Evolutionary conservation across 1,140 invertebrate species (phyloP).

Genomic region (Delia radicum): DNA sequence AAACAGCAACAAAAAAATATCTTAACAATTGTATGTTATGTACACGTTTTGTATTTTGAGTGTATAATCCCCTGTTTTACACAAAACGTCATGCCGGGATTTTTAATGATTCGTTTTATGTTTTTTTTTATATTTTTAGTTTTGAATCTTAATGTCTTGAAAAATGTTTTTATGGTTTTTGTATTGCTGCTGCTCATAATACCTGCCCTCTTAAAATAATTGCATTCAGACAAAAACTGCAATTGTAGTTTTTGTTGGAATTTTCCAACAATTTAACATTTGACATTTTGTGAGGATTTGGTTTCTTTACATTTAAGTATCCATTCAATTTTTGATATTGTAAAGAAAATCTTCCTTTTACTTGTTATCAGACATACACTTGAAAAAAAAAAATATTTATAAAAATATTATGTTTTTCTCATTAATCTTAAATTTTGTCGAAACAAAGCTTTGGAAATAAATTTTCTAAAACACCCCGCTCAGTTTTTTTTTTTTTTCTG

Average conservation of each 20-base stretch:
- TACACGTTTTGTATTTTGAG: neutral
- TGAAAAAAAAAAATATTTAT: no score
- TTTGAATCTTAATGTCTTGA: no score
- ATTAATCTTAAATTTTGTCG: no score
- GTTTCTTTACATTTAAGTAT: neutral
- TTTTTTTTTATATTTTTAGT: neutral
- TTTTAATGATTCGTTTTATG: conserved; percentile 16
- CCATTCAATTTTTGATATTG: neutral
- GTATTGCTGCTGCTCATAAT: neutral
- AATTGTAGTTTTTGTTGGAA: neutral
- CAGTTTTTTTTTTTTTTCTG: no score
- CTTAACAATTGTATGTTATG: no score
- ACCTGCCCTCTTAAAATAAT: conserved; percentile 12
- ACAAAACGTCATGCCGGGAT: neutral
- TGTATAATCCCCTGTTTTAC: conserved; percentile 15
- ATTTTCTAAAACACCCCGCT: no score
- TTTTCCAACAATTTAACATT: conserved; percentile 18
- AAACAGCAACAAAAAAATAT: neutral
- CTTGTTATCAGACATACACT: neutral
- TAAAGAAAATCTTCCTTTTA: neutral
- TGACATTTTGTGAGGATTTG: conserved; percentile 16
- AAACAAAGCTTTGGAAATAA: no score
- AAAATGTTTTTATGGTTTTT: neutral
- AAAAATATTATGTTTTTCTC: no score
- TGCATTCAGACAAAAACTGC: neutral